Conservation (phyloP, 2,888 invertebrate species). For the Oligia strigilis region DNA sequence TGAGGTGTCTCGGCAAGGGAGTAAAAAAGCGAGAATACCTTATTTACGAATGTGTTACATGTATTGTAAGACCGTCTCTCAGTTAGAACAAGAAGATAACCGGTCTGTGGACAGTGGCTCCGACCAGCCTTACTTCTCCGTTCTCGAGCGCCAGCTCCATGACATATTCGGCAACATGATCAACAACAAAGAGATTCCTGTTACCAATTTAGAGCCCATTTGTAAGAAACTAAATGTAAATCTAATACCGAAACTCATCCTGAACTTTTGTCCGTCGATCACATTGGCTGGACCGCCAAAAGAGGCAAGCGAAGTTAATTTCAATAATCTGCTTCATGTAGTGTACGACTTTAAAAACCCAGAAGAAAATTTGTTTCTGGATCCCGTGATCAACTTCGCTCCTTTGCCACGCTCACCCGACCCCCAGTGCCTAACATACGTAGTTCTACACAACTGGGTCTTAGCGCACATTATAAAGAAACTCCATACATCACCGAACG, state of each 20-base stretch:
- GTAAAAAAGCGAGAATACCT: conserved; percentile 83
- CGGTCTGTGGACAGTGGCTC: conserved; percentile 72
- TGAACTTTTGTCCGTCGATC: conserved; percentile 93
- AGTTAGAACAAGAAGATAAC: conserved; percentile 84
- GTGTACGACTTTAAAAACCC: conserved; percentile 86
- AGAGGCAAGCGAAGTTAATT: conserved; percentile 83
- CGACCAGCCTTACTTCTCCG: conserved; percentile 86
- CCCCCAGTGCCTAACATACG: conserved; percentile 90
- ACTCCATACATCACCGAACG: conserved; percentile 90
- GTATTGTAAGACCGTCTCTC: conserved; percentile 90
- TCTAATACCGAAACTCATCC: conserved; percentile 93
- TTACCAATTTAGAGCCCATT: conserved; percentile 92
- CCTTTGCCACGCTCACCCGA: conserved; percentile 86
- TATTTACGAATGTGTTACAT: conserved; percentile 90
- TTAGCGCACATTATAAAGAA: conserved; percentile 92
- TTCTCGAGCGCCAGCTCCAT: conserved; percentile 89
- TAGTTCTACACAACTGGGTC: conserved; percentile 92
- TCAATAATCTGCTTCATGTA: conserved; percentile 82
- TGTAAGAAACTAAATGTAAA: conserved; percentile 93
- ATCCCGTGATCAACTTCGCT: conserved; percentile 85
- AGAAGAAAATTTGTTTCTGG: conserved; percentile 87
- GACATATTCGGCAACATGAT: conserved; percentile 92
- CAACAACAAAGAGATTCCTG: conserved; percentile 92
- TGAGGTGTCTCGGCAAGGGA: conserved; percentile 82
- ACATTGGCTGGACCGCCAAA: conserved; percentile 83